These are phyloP conservation scores for Ptilodon capucinus DNA, from an alignment of 2,888 invertebrate genomes.

Conservation along the genomic window DNA sequence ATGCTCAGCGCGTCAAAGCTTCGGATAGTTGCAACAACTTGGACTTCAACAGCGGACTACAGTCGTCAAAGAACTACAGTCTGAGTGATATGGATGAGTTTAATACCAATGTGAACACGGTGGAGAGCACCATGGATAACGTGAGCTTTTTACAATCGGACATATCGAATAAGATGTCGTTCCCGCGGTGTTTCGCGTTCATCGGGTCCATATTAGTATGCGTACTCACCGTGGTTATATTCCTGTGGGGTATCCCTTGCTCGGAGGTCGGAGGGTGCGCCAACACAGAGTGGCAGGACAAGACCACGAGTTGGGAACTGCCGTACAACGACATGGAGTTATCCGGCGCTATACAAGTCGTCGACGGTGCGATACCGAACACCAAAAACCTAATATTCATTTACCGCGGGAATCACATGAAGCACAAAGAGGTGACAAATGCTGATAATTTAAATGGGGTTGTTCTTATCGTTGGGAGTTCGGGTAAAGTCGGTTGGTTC, in stretches of 20 bases:
- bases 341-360: conserved; percentile 87
- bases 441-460: conserved; percentile 84
- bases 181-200: conserved; percentile 86
- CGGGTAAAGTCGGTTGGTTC: conserved; percentile 89
- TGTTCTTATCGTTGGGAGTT: conserved; percentile 86
- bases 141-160: conserved; percentile 76
- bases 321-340: conserved; percentile 87
- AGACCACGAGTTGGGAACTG: conserved; percentile 86
- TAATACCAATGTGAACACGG: conserved; percentile 71
- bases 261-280: conserved; percentile 87
- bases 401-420: conserved; percentile 86
- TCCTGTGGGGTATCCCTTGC: conserved; percentile 90
- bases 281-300: conserved; percentile 74
- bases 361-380: conserved; percentile 84
- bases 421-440: conserved; percentile 70
- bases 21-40: conserved; percentile 69
- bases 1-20: conserved; percentile 57
- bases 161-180: conserved; percentile 84
- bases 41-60: conserved; percentile 72
- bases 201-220: conserved; percentile 87
- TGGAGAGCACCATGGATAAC: conserved; percentile 77
- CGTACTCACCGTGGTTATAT: conserved; percentile 87
- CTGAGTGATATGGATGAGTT: conserved; percentile 75
- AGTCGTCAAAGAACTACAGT: conserved; percentile 72
- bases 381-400: conserved; percentile 88